Percentiles rank a stretch among this genome's conserved stretches.
These are phyloP conservation scores for Tetragonisca angustula DNA, from an alignment of 2,888 invertebrate genomes.

Conservation along the genomic window DNA sequence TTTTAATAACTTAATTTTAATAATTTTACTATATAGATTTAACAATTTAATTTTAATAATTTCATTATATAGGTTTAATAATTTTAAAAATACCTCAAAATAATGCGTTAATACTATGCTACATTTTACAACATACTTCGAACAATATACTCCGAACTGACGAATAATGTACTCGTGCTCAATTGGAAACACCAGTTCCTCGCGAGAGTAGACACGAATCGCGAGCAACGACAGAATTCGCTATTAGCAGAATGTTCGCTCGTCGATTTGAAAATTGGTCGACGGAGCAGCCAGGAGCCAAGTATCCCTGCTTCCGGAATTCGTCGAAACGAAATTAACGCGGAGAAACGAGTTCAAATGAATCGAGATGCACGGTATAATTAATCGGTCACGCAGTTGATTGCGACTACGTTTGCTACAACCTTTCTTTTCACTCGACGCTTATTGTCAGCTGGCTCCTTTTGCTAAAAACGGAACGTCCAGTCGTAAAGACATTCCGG, in stretches of 20 bases:
- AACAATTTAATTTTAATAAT: too few species aligned
- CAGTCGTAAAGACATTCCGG: constrained; percentile 41
- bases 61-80: too few species aligned
- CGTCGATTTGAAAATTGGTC: background rate
- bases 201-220: background rate
- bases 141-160: too few species aligned
- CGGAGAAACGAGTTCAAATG: constrained; percentile 1
- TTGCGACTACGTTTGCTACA: constrained; percentile 30
- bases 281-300: background rate
- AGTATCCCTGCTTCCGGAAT: background rate
- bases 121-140: too few species aligned
- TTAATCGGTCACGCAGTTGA: constrained; percentile 25
- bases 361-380: constrained; percentile 13
- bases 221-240: background rate
- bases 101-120: too few species aligned
- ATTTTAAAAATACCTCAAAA: too few species aligned
- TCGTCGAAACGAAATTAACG: constrained; percentile 7
- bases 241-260: background rate
- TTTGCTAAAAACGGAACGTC: constrained; percentile 30
- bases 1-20: too few species aligned
- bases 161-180: too few species aligned
- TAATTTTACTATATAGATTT: too few species aligned
- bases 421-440: constrained; percentile 36
- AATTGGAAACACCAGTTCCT: background rate
- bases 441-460: background rate